These are phyloP conservation scores for Sarcophaga peregrina DNA, from an alignment of 1,140 invertebrate genomes.

Conservation along the genomic window DNA sequence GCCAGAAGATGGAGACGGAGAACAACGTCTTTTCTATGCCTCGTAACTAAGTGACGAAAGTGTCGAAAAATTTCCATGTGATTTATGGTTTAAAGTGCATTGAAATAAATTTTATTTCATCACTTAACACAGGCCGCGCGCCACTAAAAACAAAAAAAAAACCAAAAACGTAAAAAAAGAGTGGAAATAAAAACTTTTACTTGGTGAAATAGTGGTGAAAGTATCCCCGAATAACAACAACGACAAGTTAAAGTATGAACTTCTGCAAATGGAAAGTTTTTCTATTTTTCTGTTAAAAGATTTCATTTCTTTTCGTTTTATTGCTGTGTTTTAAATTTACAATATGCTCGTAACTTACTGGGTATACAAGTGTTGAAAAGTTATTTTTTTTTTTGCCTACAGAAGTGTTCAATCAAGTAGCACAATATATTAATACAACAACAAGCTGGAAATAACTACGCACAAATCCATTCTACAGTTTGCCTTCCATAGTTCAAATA, in stretches of 20 bases:
- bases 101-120: constrained; percentile 27
- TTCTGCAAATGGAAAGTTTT: no score
- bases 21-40: neutral
- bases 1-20: no score
- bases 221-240: neutral
- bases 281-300: neutral
- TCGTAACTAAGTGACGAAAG: constrained; percentile 27
- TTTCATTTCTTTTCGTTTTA: neutral
- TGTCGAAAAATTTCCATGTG: constrained; percentile 26
- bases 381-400: neutral
- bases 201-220: neutral
- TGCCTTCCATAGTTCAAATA: neutral
- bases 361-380: constrained; percentile 13
- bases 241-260: no score
- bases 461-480: no score
- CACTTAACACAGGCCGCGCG: neutral
- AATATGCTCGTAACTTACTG: neutral
- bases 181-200: neutral
- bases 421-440: no score
- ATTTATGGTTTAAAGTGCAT: constrained; percentile 31
- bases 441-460: no score
- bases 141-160: neutral
- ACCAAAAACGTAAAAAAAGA: no score
- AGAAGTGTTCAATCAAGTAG: neutral
- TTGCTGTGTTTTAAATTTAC: neutral